Conservation (phyloP, 2,888 invertebrate species). For the Masnerella sp. region DNA sequence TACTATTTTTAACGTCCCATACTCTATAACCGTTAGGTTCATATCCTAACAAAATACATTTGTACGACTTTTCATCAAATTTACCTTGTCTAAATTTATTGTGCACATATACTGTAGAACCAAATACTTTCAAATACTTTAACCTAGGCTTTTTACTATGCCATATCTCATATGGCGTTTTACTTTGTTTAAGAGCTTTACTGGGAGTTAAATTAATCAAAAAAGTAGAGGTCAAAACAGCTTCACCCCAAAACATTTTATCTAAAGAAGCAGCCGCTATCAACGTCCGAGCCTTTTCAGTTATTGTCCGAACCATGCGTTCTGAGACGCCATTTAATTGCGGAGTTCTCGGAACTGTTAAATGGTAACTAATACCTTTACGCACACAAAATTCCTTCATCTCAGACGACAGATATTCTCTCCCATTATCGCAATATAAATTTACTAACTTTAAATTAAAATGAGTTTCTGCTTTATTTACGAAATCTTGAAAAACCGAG, state of each 20-base stretch:
- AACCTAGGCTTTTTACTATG: background rate
- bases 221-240: conserved; percentile 59
- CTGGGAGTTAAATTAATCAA: conserved; percentile 58
- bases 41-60: conserved; percentile 46
- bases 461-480: no score
- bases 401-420: background rate
- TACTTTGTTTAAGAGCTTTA: conserved; percentile 34
- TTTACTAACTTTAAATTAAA: no score
- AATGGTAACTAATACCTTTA: background rate
- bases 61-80: conserved; percentile 44
- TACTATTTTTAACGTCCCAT: background rate
- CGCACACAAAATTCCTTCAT: background rate
- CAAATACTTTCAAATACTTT: background rate
- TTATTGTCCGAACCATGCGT: conserved; percentile 36
- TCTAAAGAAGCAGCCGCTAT: background rate
- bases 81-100: conserved; percentile 34
- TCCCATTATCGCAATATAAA: background rate
- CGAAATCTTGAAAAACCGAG: no score
- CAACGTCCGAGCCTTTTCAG: background rate
- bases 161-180: conserved; percentile 42
- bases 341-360: conserved; percentile 29
- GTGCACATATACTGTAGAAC: background rate
- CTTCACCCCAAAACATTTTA: conserved; percentile 62
- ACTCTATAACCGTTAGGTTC: conserved; percentile 17
- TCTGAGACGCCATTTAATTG: conserved; percentile 64